Base-by-base conservation (phyloP, 2,113 vertebrate species). In the Proterorhinus semilunaris region DNA sequence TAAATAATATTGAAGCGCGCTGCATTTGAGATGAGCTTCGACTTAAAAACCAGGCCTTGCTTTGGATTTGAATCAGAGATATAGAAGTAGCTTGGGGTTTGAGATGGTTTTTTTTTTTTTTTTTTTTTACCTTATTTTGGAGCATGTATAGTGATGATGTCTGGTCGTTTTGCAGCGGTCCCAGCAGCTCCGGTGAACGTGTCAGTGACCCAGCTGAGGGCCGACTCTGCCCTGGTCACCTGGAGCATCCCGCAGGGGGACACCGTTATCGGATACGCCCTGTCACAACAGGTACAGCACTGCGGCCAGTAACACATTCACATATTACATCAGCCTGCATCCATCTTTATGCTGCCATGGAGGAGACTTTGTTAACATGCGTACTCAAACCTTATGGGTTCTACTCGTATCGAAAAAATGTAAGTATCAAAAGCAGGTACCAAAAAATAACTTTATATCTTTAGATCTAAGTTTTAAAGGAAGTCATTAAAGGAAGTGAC, bases 241-340 rank as follows among this genome's bases (percentile, higher is more conserved):
- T 99, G 97, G 96, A 96, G 95, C 17, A 91, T 98, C 59, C 95
- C 95, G 48, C 95, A 96, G 85, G 96, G 96, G 82, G 96, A 98
- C 1, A 88, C 93, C 17, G 93, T 99, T 90, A 99, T 98, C 53
- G 97, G 97, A 81, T 98, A 98, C 74, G 93, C 95, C 85, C 95
- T 99, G 86, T 94, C 95, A 3, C 96, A 98, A 89, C 95, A 98
- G 96, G 96, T 99, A 76, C 21, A 36, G 50, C 44, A 8, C 5
- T 3, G 8, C 27, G 8, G 2, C 7, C 8, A 5, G 2, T 16
- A 2, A 17, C n/a, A 17, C 2, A 5, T 16, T 16, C 7, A 7
- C 7, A 7, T 3, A 2, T 7, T 53, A 17, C 52, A 16, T 17
- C 2, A 10, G 8, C 51, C 16, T 16, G 51, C 21, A 21, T 21